These are phyloP conservation scores for Oryctes rhinoceros DNA, from an alignment of 1,140 invertebrate genomes.

Conservation along the genomic window DNA sequence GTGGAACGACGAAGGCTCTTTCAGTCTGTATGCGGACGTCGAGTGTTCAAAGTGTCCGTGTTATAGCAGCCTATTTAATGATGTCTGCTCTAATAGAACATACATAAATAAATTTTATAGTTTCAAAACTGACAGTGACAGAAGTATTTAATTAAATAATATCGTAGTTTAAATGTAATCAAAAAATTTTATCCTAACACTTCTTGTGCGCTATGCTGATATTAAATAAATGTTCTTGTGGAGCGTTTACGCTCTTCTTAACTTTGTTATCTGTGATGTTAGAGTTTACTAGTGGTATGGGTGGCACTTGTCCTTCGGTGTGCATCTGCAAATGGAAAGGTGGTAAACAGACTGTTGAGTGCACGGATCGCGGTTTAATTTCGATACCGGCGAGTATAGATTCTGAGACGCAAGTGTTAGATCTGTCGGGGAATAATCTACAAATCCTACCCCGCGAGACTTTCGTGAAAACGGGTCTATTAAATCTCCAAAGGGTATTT, in stretches of 20 bases:
- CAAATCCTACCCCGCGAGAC: conserved; percentile 81
- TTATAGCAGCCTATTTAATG: conserved; percentile 22
- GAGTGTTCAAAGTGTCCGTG: conserved; percentile 42
- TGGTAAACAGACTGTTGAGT: conserved; percentile 91
- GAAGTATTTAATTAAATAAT: not conserved
- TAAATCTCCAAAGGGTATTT: conserved; percentile 88
- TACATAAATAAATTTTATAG: conserved; percentile 11
- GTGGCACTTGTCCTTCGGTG: conserved; percentile 74
- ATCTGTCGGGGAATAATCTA: conserved; percentile 86
- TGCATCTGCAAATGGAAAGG: conserved; percentile 93
- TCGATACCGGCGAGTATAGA: conserved; percentile 84
- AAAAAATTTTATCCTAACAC: not conserved
- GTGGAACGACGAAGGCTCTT: conserved; percentile 45
- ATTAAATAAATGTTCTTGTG: conserved; percentile 30
- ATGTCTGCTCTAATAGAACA: conserved; percentile 22
- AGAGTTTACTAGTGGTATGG: conserved; percentile 50
- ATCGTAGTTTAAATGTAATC: conserved; percentile 8
- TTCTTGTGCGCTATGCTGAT: conserved; percentile 21
- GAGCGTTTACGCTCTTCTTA: conserved; percentile 39
- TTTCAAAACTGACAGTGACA: not conserved
- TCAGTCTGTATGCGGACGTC: conserved; percentile 50
- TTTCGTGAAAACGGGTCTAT: conserved; percentile 79
- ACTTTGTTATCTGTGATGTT: conserved; percentile 41
- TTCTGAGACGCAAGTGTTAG: conserved; percentile 87
- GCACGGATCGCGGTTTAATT: conserved; percentile 80